Base-by-base conservation (phyloP, 2,797 vertebrate species). In the Schizopygopsis malacanthus region DNA sequence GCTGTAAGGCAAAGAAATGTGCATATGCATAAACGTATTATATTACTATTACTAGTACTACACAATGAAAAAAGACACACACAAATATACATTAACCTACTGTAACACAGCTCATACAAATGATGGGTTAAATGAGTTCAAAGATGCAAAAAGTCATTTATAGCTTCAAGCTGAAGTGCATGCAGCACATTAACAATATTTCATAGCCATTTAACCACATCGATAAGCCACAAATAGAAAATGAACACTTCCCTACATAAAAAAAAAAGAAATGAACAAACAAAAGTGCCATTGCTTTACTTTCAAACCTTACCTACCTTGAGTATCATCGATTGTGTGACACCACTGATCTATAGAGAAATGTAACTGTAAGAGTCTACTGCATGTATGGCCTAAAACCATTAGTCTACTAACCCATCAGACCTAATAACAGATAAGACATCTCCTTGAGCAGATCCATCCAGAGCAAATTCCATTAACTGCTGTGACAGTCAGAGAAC, bases 1-100 rank as follows among this genome's bases (percentile, higher is more conserved):
- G 75, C 95, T 94, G 82, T 1, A 63, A 75, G 13, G 15, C 13
- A 71, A 85, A 41, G 63, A 85, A 71, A 56, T 18, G 25, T 4
- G 16, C 11, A 33, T 11, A 76, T 43, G 33, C 47, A 69, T 61
- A 59, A 43, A 79, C 50, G 7, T 50, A 18, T 11, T 43, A 4
- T n/a, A 76, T 47, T 33, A 33, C 33, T 33, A 33, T 33, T 33
- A 33, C 33, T 33, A 25, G 7, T 22, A 20, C 37, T 15, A 39
- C 9, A 67, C 45, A 16, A 33, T 79, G 37, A 56, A 45, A 25
- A 41, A 50, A 16, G 3, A 45, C 33, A 52, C 12, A 54, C 8
- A 22, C 16, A 61, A 71, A 39, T n/a, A 18, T 12, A 37, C 3
- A 20, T 28, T 61, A 61, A 15, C 47, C 37, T 52, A 61, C 11